Evolutionary conservation across 1,140 invertebrate species (phyloP).

Genomic region (Drosophila carrolli): DNA sequence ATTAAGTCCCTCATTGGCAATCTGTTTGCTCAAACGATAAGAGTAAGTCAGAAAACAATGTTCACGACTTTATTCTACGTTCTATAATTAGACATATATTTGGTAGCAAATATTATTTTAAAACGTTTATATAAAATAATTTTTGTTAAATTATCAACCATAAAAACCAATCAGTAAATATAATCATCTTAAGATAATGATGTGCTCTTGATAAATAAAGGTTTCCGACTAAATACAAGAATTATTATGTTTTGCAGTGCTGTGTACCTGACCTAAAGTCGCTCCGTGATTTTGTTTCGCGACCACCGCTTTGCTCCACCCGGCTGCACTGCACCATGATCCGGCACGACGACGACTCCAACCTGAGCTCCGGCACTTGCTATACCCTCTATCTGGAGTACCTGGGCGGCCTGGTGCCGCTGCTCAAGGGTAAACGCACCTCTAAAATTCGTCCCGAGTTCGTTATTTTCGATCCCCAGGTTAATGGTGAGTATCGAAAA

Average conservation of each 20-base stretch:
- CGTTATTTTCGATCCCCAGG: constrained; percentile 98
- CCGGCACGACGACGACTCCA: constrained; percentile 93
- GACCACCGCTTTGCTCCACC: constrained; percentile 92
- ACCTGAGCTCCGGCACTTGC: constrained; percentile 89
- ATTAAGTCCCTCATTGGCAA: constrained; percentile 93
- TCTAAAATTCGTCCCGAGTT: constrained; percentile 99
- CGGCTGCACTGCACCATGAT: constrained; percentile 98
- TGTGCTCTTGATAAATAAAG: too few species aligned
- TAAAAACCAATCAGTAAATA: too few species aligned
- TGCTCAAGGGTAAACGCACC: constrained; percentile 97
- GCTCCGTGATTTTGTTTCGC: constrained; percentile 96
- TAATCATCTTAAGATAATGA: too few species aligned
- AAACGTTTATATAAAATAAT: too few species aligned
- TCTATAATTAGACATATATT: too few species aligned
- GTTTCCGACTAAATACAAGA: too few species aligned
- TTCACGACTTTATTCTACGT: too few species aligned
- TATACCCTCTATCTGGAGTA: constrained; percentile 99
- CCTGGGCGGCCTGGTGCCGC: constrained; percentile 96
- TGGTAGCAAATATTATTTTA: too few species aligned
- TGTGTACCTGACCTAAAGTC: constrained; percentile 95
- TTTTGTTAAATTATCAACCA: too few species aligned
- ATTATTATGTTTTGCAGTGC: constrained; percentile 87
- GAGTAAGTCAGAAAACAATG: constrained; percentile 86
- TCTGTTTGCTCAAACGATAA: constrained; percentile 97
- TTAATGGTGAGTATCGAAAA: constrained; percentile 86